Evolutionary conservation across 2,797 vertebrate species (phyloP).

Genomic region (Labeo calbasu): DNA sequence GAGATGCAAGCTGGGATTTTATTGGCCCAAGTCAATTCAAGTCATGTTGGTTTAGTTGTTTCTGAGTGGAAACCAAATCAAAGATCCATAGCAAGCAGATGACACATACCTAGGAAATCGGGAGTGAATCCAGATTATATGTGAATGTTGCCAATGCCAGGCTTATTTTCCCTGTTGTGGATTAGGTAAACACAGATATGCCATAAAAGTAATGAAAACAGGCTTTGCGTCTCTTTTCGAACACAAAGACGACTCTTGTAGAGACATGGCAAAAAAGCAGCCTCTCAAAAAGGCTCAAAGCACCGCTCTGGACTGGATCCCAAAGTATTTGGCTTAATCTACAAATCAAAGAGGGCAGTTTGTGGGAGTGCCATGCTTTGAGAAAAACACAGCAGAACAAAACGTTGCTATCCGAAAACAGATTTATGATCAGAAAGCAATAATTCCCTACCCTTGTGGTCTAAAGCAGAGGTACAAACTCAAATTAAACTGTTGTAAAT

Average conservation of each 20-base stretch:
- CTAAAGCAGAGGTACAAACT: constrained; percentile 38
- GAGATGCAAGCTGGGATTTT: constrained; percentile 12
- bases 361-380: constrained; percentile 65
- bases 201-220: constrained; percentile 62
- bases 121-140: constrained; percentile 3
- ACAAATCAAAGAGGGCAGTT: constrained; percentile 69
- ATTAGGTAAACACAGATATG: constrained; percentile 70
- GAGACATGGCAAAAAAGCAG: constrained; percentile 69
- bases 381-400: constrained; percentile 67
- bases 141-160: constrained; percentile 37
- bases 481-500: background rate
- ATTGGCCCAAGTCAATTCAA: background rate
- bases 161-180: constrained; percentile 66
- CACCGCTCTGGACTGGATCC: constrained; percentile 65
- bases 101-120: background rate
- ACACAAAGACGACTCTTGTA: constrained; percentile 74
- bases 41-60: background rate
- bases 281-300: constrained; percentile 61
- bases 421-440: constrained; percentile 63
- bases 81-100: constrained; percentile 2
- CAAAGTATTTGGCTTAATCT: constrained; percentile 65
- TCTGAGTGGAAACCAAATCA: constrained; percentile 7
- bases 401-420: constrained; percentile 60
- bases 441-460: constrained; percentile 55
- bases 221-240: constrained; percentile 58